Percentiles rank a stretch among this genome's conserved stretches.
Conservation (phyloP, 2,888 invertebrate species). For the Acleris holmiana region DNA sequence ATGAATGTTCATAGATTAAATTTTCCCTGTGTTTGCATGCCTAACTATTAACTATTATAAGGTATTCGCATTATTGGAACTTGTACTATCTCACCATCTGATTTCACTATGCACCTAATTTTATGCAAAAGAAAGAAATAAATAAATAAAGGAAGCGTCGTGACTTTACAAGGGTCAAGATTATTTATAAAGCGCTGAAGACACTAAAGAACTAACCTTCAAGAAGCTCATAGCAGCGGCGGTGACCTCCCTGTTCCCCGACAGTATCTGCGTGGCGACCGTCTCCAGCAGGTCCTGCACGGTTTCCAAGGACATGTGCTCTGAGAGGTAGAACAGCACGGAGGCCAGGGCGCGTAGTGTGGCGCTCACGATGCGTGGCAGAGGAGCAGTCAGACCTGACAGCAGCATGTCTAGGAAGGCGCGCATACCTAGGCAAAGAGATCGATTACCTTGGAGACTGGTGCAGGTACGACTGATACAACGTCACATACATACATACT, state of each 20-base stretch:
- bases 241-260: conserved; percentile 88
- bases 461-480: too few species aligned
- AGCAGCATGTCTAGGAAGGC: conserved; percentile 88
- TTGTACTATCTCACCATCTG: too few species aligned
- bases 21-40: too few species aligned
- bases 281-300: conserved; percentile 86
- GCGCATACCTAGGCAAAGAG: conserved; percentile 76
- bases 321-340: conserved; percentile 86
- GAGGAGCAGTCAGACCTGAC: conserved; percentile 90
- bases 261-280: conserved; percentile 83
- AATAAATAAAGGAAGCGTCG: too few species aligned
- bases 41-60: too few species aligned
- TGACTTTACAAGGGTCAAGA: not conserved
- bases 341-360: conserved; percentile 91
- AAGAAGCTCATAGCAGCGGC: conserved; percentile 88
- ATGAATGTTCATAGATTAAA: too few species aligned
- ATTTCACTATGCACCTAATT: too few species aligned
- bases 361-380: conserved; percentile 87
- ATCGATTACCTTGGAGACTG: too few species aligned
- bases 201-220: conserved; percentile 71
- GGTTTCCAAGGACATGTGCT: conserved; percentile 84
- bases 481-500: too few species aligned
- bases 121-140: too few species aligned
- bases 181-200: not conserved
- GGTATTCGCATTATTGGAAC: too few species aligned